Percentiles rank a stretch among this genome's conserved stretches.
phyloP scores from a whole-genome alignment of 2,888 invertebrate species.

The Ophioninae sp. region DNA sequence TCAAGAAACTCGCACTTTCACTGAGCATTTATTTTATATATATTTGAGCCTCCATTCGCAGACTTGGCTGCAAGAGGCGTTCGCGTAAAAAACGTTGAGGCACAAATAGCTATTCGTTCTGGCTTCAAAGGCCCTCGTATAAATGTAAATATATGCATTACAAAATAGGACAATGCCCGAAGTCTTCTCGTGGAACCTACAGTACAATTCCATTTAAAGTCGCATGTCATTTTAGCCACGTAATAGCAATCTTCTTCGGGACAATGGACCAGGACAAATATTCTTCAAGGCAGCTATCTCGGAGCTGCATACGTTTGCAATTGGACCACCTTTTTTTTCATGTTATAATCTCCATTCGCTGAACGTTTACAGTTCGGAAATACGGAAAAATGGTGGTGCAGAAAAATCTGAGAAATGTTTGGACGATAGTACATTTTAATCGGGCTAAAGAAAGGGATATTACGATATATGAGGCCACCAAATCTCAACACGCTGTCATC shows the following conservation, averaged over 20 bases:
- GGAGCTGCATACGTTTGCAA: too few relatives aligned
- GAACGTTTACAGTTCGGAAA: neutral
- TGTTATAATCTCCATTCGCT: too few relatives aligned
- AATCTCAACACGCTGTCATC: too few relatives aligned
- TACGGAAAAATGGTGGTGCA: neutral
- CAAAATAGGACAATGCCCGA: neutral
- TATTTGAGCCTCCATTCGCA: neutral
- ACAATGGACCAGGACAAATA: neutral
- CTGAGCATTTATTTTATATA: too few relatives aligned
- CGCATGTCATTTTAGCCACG: neutral
- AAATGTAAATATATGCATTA: constrained; percentile 14
- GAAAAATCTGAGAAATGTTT: constrained; percentile 35
- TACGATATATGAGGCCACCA: too few relatives aligned
- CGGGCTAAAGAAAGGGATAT: neutral
- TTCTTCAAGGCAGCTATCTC: neutral
- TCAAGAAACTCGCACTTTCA: too few relatives aligned
- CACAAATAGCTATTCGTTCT: neutral
- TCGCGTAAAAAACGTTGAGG: neutral
- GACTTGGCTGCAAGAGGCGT: too few relatives aligned
- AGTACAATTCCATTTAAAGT: neutral
- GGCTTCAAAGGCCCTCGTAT: neutral
- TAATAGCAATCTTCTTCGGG: neutral
- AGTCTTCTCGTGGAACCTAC: neutral
- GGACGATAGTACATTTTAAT: constrained; percentile 19
- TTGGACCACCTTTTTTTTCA: too few relatives aligned